A percentile compares a stretch with the other conserved stretches of the same genome.
Evolutionary conservation across 2,113 vertebrate species (phyloP).

Genomic region (Otus sunia): DNA sequence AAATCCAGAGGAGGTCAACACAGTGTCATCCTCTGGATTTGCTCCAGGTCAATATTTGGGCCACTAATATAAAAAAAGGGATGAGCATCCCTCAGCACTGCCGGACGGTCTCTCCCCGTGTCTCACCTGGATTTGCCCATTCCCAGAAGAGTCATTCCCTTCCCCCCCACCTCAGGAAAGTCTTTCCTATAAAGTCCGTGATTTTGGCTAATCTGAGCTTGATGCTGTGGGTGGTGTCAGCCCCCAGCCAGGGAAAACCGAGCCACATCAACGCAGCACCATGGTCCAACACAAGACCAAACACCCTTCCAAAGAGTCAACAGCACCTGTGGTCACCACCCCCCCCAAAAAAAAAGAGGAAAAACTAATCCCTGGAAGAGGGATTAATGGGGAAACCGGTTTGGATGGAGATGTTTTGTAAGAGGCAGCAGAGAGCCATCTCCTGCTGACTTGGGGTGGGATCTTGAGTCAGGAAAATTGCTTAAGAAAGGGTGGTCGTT

Average conservation of each 20-base stretch:
- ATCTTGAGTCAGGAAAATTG: constrained; percentile 56
- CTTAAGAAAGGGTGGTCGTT: constrained; percentile 41
- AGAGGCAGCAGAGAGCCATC: constrained; percentile 14
- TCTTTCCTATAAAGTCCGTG: rapidly evolving
- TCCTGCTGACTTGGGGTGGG: neutral
- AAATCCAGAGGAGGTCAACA: neutral
- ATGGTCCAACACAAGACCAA: neutral
- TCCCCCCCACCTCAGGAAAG: neutral
- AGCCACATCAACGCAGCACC: rapidly evolving
- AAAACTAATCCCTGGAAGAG: neutral
- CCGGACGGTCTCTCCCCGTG: rapidly evolving
- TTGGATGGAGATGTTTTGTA: constrained; percentile 34
- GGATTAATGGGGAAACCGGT: constrained; percentile 27
- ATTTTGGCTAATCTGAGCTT: neutral
- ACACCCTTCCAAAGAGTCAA: neutral
- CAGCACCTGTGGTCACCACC: rapidly evolving
- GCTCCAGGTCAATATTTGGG: neutral
- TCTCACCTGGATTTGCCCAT: neutral
- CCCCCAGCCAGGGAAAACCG: rapidly evolving
- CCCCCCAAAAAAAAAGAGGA: rapidly evolving
- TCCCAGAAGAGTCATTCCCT: neutral
- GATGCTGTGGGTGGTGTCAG: neutral
- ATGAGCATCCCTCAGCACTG: neutral
- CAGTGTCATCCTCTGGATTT: rapidly evolving
- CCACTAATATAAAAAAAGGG: too few relatives aligned